Base-by-base conservation (phyloP, 2,888 invertebrate genomes). In the Leptinotarsa peninsularis region DNA sequence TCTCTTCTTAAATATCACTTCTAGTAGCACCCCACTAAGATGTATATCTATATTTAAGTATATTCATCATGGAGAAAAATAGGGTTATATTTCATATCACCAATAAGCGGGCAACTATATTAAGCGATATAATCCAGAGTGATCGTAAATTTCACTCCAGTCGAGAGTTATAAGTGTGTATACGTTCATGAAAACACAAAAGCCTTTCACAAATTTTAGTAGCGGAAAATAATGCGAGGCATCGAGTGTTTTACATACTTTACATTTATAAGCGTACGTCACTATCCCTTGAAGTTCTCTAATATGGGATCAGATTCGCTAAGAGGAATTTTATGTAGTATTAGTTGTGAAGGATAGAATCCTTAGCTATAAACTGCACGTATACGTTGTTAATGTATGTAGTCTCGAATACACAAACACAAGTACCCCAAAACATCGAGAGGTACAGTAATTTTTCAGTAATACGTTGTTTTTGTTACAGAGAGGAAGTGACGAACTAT, bases 401-500 rank as follows among this genome's bases (percentile, higher is more conserved):
- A 63, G 33, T 63, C 4, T 63, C 1, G 27, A 5, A 33, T 63
- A 63, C 63, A 18, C 58, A 18, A 43, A 43, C 43, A 43, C 43
- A 10, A 43, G 14, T 13, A 15, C 21, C 23, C 21, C 58, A 21
- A 21, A 58, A 21, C 14, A 60, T 60, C 17, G 18, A 18, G 54
- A 18, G 13, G 4, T 58, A 15, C 33, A 4, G 17, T 43, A 13
- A 63, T 63, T 43, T 33, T 43, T 17, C 33, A 33, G 4, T 63
- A n/a, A 68, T 68, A 23, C 54, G 13, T 54, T 78, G 72, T 80
- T 75, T 81, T 81, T 82, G 67, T 92, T 93, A 71, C 94, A 98
- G 98, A 95, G 98, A 92, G 97, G 97, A 91, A 97, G 97, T 89
- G 98, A 98, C 94, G 97, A 98, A 93, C 94, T 98, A 90, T 93